Base-by-base conservation (phyloP, 2,113 vertebrate genomes). In the Pedetes capensis region DNA sequence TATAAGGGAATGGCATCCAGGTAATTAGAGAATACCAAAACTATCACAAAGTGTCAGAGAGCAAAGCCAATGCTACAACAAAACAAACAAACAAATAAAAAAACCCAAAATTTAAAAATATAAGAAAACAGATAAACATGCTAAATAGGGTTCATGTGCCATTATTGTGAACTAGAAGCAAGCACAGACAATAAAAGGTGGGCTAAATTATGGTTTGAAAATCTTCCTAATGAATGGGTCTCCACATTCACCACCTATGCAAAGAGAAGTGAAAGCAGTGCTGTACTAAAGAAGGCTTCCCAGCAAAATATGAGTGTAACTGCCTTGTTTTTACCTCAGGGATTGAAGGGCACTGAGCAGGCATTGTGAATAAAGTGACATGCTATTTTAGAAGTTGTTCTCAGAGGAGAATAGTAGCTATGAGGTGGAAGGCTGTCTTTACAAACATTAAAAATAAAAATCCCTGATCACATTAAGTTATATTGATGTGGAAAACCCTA, bases 171-270 rank as follows among this genome's bases (percentile, higher is more conserved):
- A 78, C 55, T 29, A 85, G 57, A 92, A 47, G 12, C 37, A 74
- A 90, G 34, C 20, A 44, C 13, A 51, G 59, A 55, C 22, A 53
- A 92, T 82, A 57, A 78, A 53, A 74, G 37, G 29, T 80, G 71
- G 66, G 32, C 23, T 59, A 51, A 37, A 63, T 76, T 84, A 42
- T 47, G 74, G 23, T 92, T 63, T 64, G 37, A 69, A 95, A 82
- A 91, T 42, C 14, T 86, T 76, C 51, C n/a, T 88, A 81, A 79
- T 79, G 42, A 93, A 64, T 44, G 25, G n/a, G 76, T 78, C 90
- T 81, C 89, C 55, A 51, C 12, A 32, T 20, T 74, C 57, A 63
- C 5, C 10, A 12, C 61, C 39, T 81, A 72, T 94, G 75, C 53
- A 89, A 87, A 87, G 71, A 59, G 18, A 16, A 47, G 17, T 71